Evolutionary conservation across 1,140 invertebrate species (phyloP).

Genomic region (Conus ventricosus): DNA sequence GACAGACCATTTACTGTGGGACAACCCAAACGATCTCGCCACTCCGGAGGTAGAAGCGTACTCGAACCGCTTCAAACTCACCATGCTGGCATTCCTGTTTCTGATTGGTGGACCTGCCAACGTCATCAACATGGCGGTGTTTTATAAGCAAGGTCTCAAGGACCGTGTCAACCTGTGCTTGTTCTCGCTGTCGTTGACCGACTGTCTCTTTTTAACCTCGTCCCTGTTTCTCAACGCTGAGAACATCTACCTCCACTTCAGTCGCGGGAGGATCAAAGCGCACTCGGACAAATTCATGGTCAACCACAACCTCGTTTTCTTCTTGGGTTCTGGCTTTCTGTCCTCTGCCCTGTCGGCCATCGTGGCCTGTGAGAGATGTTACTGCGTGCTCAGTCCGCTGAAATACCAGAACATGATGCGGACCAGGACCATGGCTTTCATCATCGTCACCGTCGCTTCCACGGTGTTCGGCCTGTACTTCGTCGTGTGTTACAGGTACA

Average conservation of each 20-base stretch:
- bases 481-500: background rate
- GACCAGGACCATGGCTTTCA: background rate
- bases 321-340: background rate
- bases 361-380: background rate
- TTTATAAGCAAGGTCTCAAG: background rate
- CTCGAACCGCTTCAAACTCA: background rate
- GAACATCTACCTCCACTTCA: background rate
- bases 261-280: background rate
- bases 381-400: background rate
- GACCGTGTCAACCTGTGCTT: constrained; percentile 27
- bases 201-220: background rate
- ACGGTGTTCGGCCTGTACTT: background rate
- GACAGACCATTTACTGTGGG: background rate
- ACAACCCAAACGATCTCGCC: background rate
- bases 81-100: background rate
- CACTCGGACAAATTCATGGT: too few species aligned
- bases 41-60: background rate
- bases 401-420: background rate
- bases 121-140: background rate
- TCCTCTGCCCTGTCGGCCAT: background rate
- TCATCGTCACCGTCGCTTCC: background rate
- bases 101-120: constrained; percentile 18
- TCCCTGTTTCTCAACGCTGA: background rate
- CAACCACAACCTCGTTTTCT: background rate
- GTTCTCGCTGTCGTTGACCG: background rate